phyloP scores from a whole-genome alignment of 2,113 vertebrate species.

The Manacus vitellinus region DNA sequence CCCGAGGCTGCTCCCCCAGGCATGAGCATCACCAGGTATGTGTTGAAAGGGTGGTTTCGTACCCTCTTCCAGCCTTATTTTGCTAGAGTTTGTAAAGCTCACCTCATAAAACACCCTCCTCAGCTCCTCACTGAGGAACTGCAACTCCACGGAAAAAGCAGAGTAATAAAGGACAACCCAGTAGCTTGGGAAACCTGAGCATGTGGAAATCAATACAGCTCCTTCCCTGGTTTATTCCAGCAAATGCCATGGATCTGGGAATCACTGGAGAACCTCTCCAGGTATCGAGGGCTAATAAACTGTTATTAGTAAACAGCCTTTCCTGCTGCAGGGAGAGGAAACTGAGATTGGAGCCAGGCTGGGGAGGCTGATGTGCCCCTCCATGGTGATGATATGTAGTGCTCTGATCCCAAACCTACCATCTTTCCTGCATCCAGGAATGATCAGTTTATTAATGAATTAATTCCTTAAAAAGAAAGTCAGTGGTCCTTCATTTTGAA shows the following conservation, averaged over 20 bases:
- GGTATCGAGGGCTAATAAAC: background rate
- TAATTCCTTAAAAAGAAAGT: background rate
- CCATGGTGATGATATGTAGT: background rate
- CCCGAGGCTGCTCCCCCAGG: background rate
- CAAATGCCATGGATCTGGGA: background rate
- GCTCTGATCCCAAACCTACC: background rate
- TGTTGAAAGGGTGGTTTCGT: background rate
- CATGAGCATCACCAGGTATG: fast-evolving
- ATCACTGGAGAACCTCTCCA: background rate
- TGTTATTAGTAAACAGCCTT: background rate
- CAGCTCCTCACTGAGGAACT: background rate
- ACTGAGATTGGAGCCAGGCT: background rate
- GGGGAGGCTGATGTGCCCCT: background rate
- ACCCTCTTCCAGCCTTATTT: background rate
- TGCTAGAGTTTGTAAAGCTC: background rate
- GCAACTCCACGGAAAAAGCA: background rate
- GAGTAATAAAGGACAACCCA: background rate
- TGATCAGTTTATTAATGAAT: background rate
- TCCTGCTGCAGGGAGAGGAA: background rate
- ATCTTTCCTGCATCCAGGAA: background rate
- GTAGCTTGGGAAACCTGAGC: background rate
- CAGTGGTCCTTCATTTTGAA: background rate
- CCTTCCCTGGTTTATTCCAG: background rate
- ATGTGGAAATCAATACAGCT: background rate
- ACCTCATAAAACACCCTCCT: background rate